phyloP scores from a whole-genome alignment of 2,113 vertebrate genomes.

The Zosterops pallidus region DNA sequence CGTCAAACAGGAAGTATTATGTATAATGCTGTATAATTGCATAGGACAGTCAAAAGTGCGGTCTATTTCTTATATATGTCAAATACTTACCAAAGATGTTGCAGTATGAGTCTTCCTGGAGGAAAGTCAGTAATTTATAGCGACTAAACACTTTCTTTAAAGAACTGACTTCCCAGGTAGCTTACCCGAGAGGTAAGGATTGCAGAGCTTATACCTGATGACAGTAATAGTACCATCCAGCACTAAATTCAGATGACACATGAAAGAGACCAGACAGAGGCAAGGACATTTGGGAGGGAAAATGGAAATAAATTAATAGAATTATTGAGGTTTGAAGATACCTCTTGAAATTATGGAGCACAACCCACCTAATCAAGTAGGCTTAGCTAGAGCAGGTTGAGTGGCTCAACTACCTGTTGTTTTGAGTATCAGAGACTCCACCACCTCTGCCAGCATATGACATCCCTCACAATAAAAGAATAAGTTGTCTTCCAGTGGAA shows the following conservation, averaged over 20 bases:
- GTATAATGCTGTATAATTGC: background rate
- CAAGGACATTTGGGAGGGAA: background rate
- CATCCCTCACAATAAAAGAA: background rate
- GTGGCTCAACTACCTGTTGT: no score
- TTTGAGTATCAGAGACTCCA: background rate
- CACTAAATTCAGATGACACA: background rate
- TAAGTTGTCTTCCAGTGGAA: background rate
- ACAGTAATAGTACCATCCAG: background rate
- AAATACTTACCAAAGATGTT: background rate
- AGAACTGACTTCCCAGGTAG: background rate
- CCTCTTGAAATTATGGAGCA: background rate
- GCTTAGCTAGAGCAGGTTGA: background rate
- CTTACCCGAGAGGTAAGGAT: background rate
- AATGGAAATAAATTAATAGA: background rate
- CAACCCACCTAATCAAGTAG: background rate
- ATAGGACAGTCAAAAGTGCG: background rate
- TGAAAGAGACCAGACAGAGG: background rate
- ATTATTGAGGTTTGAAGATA: background rate
- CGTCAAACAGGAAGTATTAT: rapidly evolving
- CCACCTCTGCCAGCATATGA: background rate
- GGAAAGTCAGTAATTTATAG: background rate
- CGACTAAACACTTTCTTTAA: background rate
- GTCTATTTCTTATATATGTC: background rate
- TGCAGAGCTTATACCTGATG: background rate
- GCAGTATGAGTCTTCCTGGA: background rate